Evolutionary conservation across 2,888 invertebrate species (phyloP), one percentile per base, ranked within the genome.

Genomic region (Selenia dentaria): DNA sequence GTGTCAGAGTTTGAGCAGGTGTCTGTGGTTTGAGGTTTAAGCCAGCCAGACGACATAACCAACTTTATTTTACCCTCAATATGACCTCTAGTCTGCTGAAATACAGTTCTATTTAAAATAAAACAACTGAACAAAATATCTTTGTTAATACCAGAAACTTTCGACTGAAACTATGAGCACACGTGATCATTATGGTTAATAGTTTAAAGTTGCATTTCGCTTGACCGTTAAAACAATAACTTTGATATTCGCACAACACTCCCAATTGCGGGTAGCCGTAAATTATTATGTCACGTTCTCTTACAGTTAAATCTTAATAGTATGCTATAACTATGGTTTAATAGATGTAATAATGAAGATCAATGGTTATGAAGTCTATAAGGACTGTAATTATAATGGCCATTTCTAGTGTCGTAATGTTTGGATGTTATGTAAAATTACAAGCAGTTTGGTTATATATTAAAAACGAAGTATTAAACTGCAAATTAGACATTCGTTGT

Each of bases 11-110:
- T 67, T 62, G 64, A 70, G 64, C 80, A 77, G 79, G 71, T 79
- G 81, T 69, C 74, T 77, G 77, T 58, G 80, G 79, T 74, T 67
- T 70, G 74, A 52, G 79, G 80, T 69, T 64, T 63, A 46, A 69
- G 61, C 59, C 40, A 52, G 62, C 56, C 64, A 65, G 57, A 66
- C 52, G 52, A 55, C 61, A 44, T 62, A 50, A 53, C 52, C 51
- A 52, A 51, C 46, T 24, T 8, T 12, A 34, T 35, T n/a, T 39
- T 40, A 10, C 48, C 10, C 24, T 9, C 8, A 6, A 6, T 20
- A 13, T 11, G 16, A 25, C 28, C 54, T 54, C 47, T 69, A 64
- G 18, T 0, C 0, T 8, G 0, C 2, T 0, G 4, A 11, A 36
- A 46, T 54, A 64, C 37, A 43, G 49, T 52, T 54, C 10, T 39